Evolutionary conservation across 2,888 invertebrate genomes (phyloP), one percentile per base, ranked within the genome.

Genomic region (Lamellibrachia satsuma): DNA sequence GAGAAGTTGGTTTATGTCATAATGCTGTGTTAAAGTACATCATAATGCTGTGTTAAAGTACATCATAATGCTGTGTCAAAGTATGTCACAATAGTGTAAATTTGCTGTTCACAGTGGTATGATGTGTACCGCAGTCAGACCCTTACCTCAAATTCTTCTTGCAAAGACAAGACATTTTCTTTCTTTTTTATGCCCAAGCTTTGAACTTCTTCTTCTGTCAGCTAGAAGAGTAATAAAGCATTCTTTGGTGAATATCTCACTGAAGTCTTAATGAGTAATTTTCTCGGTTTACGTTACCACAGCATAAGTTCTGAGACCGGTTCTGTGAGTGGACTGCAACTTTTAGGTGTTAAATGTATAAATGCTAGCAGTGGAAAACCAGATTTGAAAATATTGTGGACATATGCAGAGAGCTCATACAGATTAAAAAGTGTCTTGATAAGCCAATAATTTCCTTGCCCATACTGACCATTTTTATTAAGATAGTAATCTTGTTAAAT

Each of bases 121-220:
- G 75, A 15, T 22, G 15, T 15, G 22, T 75, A 15, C 57, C 4
- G 22, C 15, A 75, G n/a, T 75, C 75, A 75, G 75, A 75, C 11
- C 52, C 92, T 92, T 92, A 90, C 93, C 39, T 93, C 75, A 93
- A 91, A 93, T 55, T 93, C 93, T 52, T 90, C 52, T 75, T 92
- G 39, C 57, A 93, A 9, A 22, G 55, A 60, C 27, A 52, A 55
- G 11, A 9, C 52, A 91, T 93, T 92, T 52, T 93, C 52, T 90
- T 92, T 91, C 90, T 91, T 91, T 39, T n/a, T 90, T 15, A 93
- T 60, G 52, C 93, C 93, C 39, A 93, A 55, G 52, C 52, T 27
- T 57, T 92, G 90, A 55, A 90, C 91, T 51, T 93, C 93, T 91
- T 92, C 92, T 60, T 90, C 52, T 3, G 90, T 90, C 60, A 93